Base-by-base conservation (phyloP, 2,113 vertebrate genomes). In the Planiliza haematocheilus region DNA sequence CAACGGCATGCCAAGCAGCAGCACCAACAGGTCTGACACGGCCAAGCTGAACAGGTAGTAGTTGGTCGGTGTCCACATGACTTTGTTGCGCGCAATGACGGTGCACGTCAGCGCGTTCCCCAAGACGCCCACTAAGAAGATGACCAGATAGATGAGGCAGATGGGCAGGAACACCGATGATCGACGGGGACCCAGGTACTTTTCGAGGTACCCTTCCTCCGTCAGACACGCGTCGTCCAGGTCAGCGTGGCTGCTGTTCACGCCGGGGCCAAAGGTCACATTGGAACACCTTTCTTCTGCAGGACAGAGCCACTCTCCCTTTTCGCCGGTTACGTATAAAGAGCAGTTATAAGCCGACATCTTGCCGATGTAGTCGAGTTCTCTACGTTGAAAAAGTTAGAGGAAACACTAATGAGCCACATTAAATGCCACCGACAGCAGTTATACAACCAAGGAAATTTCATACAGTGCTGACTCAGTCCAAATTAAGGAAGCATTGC, bases 1-100 rank as follows among this genome's bases (percentile, higher is more conserved):
- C 78, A 98, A 86, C 0, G 97, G 97, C 97, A 99, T 95, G 7
- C 97, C 97, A 2, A 97, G 70, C 21, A 99, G 90, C 37, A 99
- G 94, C 74, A 98, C 95, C 84, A 99, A 89, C 84, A 99, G 94
- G 91, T 99, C 97, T 0, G 98, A 98, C 55, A 96, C 62, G 0
- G 97, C 96, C 74, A 99, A 90, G 88, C 98, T 99, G 92, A 99
- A 95, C 42, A 99, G 89, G 88, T 98, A 99, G 86, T 95, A 97
- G 91, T 99, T 98, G 60, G 97, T 99, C 46, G 97, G 96, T 0
- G 95, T 97, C 85, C 93, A 92, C 97, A 99, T 97, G 79, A 97
- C 92, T 13, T 94, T 95, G 89, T 98, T 93, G 72, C 91, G 92
- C 7, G 95, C 82, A 77, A 98, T 97, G 78, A 99, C 96, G 0